These are phyloP conservation scores for Chalcis sispes DNA, from an alignment of 2,888 invertebrate genomes.

Conservation along the genomic window DNA sequence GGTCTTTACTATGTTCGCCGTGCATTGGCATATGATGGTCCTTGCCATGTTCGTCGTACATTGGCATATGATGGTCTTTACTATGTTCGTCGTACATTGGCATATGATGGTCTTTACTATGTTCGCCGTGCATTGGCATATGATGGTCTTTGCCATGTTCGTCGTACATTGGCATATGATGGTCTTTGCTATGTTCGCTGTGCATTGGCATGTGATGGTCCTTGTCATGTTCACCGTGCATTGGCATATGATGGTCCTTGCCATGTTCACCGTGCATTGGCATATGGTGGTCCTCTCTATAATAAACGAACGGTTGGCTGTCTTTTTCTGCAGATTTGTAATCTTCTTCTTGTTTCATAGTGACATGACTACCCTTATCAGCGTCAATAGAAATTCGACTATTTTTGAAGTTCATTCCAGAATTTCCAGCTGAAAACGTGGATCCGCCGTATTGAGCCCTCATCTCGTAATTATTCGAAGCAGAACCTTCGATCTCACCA, in stretches of 20 bases:
- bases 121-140: neutral
- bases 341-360: too few relatives aligned
- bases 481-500: neutral
- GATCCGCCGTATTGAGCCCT: slow-evolving; percentile 25
- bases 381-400: neutral
- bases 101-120: neutral
- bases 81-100: neutral
- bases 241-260: neutral
- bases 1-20: too few relatives aligned
- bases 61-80: too few relatives aligned
- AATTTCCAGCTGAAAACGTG: neutral
- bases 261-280: neutral
- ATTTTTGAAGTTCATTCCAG: slow-evolving; percentile 23
- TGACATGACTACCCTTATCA: slow-evolving; percentile 19
- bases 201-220: neutral
- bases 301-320: neutral
- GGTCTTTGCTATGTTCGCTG: neutral
- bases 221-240: neutral
- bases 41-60: neutral
- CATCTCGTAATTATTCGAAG: slow-evolving; percentile 9
- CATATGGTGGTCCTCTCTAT: neutral
- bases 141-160: neutral
- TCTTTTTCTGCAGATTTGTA: too few relatives aligned
- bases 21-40: neutral
- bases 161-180: neutral